Conservation (phyloP, 53 echinoderm and acorn worm genomes). For the Antedon mediterranea region DNA sequence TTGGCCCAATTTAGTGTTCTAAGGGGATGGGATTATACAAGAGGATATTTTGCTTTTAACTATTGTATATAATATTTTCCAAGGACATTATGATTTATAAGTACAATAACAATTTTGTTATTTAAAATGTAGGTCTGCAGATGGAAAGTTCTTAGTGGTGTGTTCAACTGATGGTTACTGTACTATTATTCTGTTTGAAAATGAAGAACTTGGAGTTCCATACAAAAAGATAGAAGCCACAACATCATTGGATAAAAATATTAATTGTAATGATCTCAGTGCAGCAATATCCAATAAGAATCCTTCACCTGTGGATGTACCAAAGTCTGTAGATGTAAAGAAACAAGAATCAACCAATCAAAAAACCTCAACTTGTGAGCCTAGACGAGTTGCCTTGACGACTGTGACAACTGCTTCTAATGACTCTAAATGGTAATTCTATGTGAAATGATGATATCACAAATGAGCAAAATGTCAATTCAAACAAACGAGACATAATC, state of each 20-base stretch:
- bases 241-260: slow-evolving; percentile 1
- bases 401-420: not conserved
- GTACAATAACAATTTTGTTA: no score
- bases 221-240: slow-evolving; percentile 27
- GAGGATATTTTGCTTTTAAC: no score
- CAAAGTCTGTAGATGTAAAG: not conserved
- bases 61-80: no score
- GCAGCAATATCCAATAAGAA: not conserved
- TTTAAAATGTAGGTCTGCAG: slow-evolving; percentile 54
- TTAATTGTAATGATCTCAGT: slow-evolving; percentile 1
- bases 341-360: not conserved
- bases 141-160: slow-evolving; percentile 43
- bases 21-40: no score
- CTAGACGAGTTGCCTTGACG: not conserved
- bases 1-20: no score
- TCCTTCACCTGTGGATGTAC: not conserved
- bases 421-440: not conserved
- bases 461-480: no score
- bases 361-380: not conserved
- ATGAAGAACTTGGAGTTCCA: slow-evolving; percentile 55
- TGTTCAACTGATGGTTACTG: slow-evolving; percentile 91
- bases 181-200: slow-evolving; percentile 69
- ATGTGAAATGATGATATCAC: no score
- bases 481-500: no score
- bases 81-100: no score